Evolutionary conservation across 1,140 invertebrate genomes (phyloP).

Genomic region (Coptotermes formosanus): DNA sequence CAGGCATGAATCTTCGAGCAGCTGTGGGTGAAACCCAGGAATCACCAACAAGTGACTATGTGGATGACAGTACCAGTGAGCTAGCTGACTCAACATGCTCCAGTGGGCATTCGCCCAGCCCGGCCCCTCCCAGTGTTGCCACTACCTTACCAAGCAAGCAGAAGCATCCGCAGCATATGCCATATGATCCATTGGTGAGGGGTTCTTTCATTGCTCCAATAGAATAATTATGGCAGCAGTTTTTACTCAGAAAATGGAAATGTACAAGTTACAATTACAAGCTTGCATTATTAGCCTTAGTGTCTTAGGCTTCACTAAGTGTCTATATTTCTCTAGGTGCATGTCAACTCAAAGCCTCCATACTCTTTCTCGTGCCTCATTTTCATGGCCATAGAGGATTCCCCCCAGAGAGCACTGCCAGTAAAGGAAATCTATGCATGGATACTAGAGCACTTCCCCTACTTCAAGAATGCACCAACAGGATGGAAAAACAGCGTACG

Average conservation of each 20-base stretch:
- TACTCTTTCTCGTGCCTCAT: constrained; percentile 95
- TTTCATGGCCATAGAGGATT: constrained; percentile 96
- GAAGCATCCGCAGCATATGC: constrained; percentile 70
- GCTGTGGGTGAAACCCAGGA: constrained; percentile 22
- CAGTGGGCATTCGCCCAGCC: constrained; percentile 36
- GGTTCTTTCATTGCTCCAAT: neutral
- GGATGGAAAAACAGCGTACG: constrained; percentile 98
- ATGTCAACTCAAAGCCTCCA: constrained; percentile 86
- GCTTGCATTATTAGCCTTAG: too few relatives aligned
- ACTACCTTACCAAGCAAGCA: constrained; percentile 41
- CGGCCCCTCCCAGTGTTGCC: constrained; percentile 36
- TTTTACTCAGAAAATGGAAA: neutral
- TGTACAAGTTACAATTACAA: neutral
- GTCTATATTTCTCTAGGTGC: constrained; percentile 54
- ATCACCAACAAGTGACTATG: constrained; percentile 43
- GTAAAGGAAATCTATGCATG: constrained; percentile 98
- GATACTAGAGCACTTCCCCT: constrained; percentile 95
- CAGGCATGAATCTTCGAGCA: constrained; percentile 31
- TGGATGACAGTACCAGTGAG: constrained; percentile 38
- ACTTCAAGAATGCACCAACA: constrained; percentile 92
- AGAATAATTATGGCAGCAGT: neutral
- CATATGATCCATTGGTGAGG: constrained; percentile 60
- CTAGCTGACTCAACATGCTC: constrained; percentile 15
- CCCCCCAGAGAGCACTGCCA: constrained; percentile 68
- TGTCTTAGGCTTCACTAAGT: too few relatives aligned